Evolutionary conservation across 2,797 vertebrate genomes (phyloP).

Genomic region (Zenarchopterus dispar): DNA sequence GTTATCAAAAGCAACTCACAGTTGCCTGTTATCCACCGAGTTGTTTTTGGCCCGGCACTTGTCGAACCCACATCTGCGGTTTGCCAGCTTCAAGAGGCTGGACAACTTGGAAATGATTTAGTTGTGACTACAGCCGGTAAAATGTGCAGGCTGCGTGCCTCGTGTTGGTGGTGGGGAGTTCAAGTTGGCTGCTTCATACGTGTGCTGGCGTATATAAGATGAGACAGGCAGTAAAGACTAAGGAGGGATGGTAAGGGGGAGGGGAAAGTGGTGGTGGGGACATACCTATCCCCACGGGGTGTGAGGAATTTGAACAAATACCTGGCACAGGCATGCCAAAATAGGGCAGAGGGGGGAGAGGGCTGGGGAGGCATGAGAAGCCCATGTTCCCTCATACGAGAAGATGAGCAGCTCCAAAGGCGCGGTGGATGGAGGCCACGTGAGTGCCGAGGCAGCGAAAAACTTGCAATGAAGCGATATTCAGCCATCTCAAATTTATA

Average conservation of each 20-base stretch:
- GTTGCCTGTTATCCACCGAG: constrained; percentile 65
- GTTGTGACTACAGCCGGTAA: constrained; percentile 57
- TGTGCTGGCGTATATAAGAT: constrained; percentile 75
- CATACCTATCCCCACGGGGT: constrained; percentile 86
- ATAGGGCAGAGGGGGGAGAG: constrained; percentile 56
- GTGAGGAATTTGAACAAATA: constrained; percentile 90
- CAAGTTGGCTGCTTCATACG: constrained; percentile 60
- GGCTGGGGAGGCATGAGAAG: constrained; percentile 44
- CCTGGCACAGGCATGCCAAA: constrained; percentile 86
- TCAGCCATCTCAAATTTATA: constrained; percentile 12
- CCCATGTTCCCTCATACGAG: constrained; percentile 27
- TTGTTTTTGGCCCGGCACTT: constrained; percentile 70
- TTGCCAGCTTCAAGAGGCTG: constrained; percentile 66
- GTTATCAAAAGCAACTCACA: constrained; percentile 70
- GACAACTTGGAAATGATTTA: constrained; percentile 70
- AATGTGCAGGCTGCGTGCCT: constrained; percentile 51
- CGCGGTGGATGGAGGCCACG: constrained; percentile 11
- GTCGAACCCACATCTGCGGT: constrained; percentile 64
- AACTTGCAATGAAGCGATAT: constrained; percentile 29
- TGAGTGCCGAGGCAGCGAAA: constrained; percentile 7
- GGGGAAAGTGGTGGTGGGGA: constrained; percentile 38
- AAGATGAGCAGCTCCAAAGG: constrained; percentile 53
- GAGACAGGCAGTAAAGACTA: constrained; percentile 82
- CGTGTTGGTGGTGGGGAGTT: constrained; percentile 51
- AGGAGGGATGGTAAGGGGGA: constrained; percentile 39